Conservation (phyloP, 1,140 invertebrate genomes). For the Anthonomus grandis region DNA sequence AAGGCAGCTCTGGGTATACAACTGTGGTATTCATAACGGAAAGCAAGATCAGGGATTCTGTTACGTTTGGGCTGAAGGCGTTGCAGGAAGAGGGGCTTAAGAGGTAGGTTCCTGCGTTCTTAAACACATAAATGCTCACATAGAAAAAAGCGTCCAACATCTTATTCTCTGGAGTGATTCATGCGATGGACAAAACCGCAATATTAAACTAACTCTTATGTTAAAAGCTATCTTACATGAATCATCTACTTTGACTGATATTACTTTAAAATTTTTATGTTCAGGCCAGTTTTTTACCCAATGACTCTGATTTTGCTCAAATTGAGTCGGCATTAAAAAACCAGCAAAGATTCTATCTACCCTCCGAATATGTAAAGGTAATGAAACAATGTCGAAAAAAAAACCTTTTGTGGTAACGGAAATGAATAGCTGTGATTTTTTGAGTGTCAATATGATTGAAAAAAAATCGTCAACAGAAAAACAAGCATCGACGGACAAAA, state of each 20-base stretch:
- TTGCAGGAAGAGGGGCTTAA: constrained; percentile 31
- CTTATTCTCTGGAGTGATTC: constrained; percentile 46
- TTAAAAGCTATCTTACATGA: constrained; percentile 35
- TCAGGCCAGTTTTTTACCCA: constrained; percentile 45
- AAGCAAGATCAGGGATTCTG: constrained; percentile 27
- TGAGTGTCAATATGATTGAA: constrained; percentile 9
- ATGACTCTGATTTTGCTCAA: constrained; percentile 44
- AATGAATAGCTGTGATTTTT: constrained; percentile 11
- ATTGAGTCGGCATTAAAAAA: constrained; percentile 42
- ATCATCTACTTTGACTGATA: constrained; percentile 36
- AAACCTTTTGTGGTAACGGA: constrained; percentile 25
- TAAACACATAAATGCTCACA: constrained; percentile 35
- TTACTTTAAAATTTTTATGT: constrained; percentile 39
- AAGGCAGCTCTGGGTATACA: constrained; percentile 35
- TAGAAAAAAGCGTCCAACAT: constrained; percentile 34
- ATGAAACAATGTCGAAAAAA: constrained; percentile 37
- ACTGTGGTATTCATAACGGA: constrained; percentile 33
- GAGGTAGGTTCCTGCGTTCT: constrained; percentile 36
- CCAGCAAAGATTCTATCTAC: constrained; percentile 38
- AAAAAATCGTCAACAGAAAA: constrained; percentile 27
- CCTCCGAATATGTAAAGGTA: constrained; percentile 39
- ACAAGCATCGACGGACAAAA: constrained; percentile 5
- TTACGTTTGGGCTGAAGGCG: constrained; percentile 33
- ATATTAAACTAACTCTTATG: constrained; percentile 45
- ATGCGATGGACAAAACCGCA: constrained; percentile 46